phyloP scores from a whole-genome alignment of 2,113 vertebrate species.

The Pituophis catenifer region DNA sequence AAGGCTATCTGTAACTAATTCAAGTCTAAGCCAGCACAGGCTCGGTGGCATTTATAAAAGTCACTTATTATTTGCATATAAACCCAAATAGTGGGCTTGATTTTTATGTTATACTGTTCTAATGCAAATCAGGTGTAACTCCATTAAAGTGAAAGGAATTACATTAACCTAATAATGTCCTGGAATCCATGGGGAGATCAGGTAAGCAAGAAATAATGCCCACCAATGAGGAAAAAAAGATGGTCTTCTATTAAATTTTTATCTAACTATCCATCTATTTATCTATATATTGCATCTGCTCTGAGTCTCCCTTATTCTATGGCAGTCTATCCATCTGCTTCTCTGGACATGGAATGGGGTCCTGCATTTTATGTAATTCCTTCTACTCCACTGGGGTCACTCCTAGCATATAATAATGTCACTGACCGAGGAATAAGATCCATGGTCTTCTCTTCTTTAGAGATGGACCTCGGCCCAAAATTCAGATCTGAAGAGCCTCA shows the following conservation, averaged over 20 bases:
- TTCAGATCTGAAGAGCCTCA: conserved; percentile 27
- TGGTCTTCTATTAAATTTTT: background rate
- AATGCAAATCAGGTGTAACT: conserved; percentile 36
- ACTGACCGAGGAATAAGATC: background rate
- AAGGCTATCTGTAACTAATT: background rate
- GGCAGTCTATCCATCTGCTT: background rate
- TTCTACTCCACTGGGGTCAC: background rate
- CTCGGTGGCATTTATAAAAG: background rate
- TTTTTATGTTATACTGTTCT: conserved; percentile 8
- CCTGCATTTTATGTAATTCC: background rate
- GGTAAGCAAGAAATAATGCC: background rate
- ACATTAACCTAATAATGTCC: background rate
- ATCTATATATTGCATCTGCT: background rate
- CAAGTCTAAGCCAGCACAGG: conserved; percentile 3
- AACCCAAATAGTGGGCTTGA: background rate
- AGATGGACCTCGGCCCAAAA: conserved; percentile 29
- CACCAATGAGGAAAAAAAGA: too few relatives aligned
- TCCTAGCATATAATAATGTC: background rate
- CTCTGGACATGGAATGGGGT: background rate
- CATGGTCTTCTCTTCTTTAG: conserved; percentile 13
- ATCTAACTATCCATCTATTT: background rate
- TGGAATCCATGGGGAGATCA: background rate
- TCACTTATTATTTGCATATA: background rate
- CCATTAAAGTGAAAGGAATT: background rate
- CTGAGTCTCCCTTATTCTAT: background rate